Evolutionary conservation across 2,113 vertebrate genomes (phyloP).

Genomic region (Poeciliopsis retropinna): DNA sequence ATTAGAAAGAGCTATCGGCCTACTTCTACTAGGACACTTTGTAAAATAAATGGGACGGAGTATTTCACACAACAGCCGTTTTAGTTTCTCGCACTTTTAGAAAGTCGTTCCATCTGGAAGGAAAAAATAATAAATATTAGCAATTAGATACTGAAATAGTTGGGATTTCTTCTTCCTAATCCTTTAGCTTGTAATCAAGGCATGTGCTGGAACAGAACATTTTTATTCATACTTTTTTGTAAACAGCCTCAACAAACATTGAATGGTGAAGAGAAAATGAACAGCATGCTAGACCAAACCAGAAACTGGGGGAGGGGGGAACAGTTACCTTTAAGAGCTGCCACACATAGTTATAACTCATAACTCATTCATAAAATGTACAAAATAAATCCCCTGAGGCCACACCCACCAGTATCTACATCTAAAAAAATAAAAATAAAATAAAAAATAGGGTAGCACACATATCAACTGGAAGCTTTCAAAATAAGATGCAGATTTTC

Average conservation of each 20-base stretch:
- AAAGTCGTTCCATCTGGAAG: too few relatives aligned
- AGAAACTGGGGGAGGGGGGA: slow-evolving; percentile 13
- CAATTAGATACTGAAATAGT: too few relatives aligned
- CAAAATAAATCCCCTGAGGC: slow-evolving; percentile 6
- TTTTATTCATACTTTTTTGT: background rate
- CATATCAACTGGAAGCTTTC: slow-evolving; percentile 9
- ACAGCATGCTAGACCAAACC: slow-evolving; percentile 32
- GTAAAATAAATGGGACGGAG: slow-evolving; percentile 21
- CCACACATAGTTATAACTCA: slow-evolving; percentile 37
- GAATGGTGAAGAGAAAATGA: background rate
- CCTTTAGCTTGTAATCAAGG: background rate
- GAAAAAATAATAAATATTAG: too few relatives aligned
- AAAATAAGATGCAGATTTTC: background rate
- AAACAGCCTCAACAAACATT: background rate
- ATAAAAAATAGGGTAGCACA: slow-evolving; percentile 18
- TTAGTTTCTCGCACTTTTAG: slow-evolving; percentile 21
- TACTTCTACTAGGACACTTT: slow-evolving; percentile 58
- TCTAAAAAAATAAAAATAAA: slow-evolving; percentile 36
- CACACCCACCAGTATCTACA: slow-evolving; percentile 58
- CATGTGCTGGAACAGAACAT: background rate
- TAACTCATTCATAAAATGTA: slow-evolving; percentile 6
- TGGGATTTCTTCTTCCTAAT: too few relatives aligned
- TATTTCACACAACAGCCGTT: background rate
- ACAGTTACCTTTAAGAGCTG: slow-evolving; percentile 3
- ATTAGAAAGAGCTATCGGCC: slow-evolving; percentile 53